Base-by-base conservation (phyloP, 2,888 invertebrate genomes). In the Drosophila testacea region DNA sequence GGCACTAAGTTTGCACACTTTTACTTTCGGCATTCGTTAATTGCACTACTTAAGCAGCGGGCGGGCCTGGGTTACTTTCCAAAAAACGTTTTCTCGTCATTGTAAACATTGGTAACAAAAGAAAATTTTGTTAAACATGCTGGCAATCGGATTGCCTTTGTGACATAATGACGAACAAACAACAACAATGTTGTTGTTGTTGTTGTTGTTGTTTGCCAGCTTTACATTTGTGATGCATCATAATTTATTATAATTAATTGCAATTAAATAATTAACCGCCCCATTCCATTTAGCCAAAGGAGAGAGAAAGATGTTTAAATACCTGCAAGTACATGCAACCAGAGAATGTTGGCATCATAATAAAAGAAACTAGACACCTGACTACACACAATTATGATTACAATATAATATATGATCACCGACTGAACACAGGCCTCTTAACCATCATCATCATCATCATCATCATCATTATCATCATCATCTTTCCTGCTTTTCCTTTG, bases 41-140 rank as follows among this genome's bases (percentile, higher is more conserved):
- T 81, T 81, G 83, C 81, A 74, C 77, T 83, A 79, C 64, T 79
- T 81, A 71, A 81, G 57, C 81, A 77, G 77, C 83, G 79, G 81
- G 79, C 80, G 77, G 79, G 71, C 68, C 71, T 56, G 70, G 46
- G 61, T 64, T 52, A 83, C 81, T 81, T 81, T 81, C 81, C 66
- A 65, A 74, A 74, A 22, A 22, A 36, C 46, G 47, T 68, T 72
- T 68, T 59, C 69, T 73, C 57, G 73, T 28, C 59, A 36, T 44
- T 52, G 38, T 48, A 16, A 52, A 13, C 22, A 46, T 56, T 50
- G 68, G 11, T n/a, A 68, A 73, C 73, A 73, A 73, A 59, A 64
- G 69, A 73, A 73, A 73, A 72, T 73, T 27, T 30, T 73, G 54
- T 68, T 38, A 16, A 55, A 46, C 57, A 68, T 50, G 62, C 62